phyloP scores from a whole-genome alignment of 1,140 invertebrate genomes.

The Trypoxylus dichotomus region DNA sequence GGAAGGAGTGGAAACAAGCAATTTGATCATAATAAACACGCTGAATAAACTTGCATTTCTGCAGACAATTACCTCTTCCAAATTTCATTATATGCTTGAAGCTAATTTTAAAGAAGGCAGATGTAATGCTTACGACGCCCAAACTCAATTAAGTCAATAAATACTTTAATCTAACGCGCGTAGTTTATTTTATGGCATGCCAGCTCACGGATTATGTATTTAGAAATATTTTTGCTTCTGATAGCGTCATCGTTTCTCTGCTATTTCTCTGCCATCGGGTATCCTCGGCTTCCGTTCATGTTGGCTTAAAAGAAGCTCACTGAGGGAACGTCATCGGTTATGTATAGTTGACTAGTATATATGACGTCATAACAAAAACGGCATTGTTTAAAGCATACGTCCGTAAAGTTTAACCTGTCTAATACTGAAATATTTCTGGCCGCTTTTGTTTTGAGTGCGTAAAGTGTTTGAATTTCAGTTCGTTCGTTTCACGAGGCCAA shows the following conservation, averaged over 20 bases:
- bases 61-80: background rate
- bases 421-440: conserved; percentile 5
- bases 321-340: background rate
- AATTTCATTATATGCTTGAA: background rate
- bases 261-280: background rate
- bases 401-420: background rate
- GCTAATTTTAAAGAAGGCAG: background rate
- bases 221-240: conserved; percentile 3
- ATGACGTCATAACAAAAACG: conserved; percentile 1
- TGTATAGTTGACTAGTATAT: background rate
- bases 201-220: conserved; percentile 11
- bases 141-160: conserved; percentile 22
- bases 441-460: background rate
- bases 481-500: background rate
- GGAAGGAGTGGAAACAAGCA: too few species aligned
- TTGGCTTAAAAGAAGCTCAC: background rate
- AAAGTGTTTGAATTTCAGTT: background rate
- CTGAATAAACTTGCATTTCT: background rate
- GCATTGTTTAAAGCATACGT: background rate
- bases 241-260: conserved; percentile 5
- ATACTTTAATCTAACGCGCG: background rate
- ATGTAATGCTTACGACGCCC: conserved; percentile 10
- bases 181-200: conserved; percentile 2
- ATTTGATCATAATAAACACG: too few species aligned
- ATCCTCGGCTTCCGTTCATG: background rate